Evolutionary conservation across 2,888 invertebrate genomes (phyloP).

Genomic region (Limnephilus lunatus): DNA sequence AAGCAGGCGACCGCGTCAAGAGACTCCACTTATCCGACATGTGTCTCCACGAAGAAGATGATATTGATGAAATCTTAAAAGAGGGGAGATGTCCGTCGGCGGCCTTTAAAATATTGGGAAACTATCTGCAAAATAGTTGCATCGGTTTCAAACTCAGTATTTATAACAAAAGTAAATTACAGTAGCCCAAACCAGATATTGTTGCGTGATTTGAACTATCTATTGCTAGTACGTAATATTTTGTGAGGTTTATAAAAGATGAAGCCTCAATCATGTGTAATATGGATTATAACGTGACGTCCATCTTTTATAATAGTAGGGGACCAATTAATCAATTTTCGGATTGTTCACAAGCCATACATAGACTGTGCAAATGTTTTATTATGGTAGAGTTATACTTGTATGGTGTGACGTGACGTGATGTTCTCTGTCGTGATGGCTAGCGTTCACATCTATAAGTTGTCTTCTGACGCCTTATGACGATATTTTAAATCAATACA

Average conservation of each 20-base stretch:
- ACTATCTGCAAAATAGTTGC: background rate
- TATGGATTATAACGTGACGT: background rate
- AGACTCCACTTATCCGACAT: background rate
- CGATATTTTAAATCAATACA: too few relatives aligned
- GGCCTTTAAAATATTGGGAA: constrained; percentile 25
- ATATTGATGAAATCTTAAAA: constrained; percentile 13
- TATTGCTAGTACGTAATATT: too few relatives aligned
- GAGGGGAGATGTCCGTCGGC: constrained; percentile 29
- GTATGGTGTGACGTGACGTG: too few relatives aligned
- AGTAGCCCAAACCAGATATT: background rate
- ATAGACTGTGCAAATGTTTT: too few relatives aligned
- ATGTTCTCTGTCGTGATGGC: too few relatives aligned
- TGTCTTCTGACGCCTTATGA: too few relatives aligned
- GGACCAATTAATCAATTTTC: background rate
- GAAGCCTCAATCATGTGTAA: too few relatives aligned
- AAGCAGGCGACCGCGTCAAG: background rate
- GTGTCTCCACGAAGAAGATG: constrained; percentile 11
- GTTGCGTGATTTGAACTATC: too few relatives aligned
- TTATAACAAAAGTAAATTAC: background rate
- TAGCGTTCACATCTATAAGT: too few relatives aligned
- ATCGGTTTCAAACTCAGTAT: background rate
- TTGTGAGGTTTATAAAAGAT: background rate
- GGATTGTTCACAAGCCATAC: too few relatives aligned
- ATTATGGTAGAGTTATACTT: too few relatives aligned
- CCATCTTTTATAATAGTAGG: background rate